Evolutionary conservation across 2,113 vertebrate species (phyloP), one percentile per base, ranked within the genome.

Genomic region (Paratilapia polleni): DNA sequence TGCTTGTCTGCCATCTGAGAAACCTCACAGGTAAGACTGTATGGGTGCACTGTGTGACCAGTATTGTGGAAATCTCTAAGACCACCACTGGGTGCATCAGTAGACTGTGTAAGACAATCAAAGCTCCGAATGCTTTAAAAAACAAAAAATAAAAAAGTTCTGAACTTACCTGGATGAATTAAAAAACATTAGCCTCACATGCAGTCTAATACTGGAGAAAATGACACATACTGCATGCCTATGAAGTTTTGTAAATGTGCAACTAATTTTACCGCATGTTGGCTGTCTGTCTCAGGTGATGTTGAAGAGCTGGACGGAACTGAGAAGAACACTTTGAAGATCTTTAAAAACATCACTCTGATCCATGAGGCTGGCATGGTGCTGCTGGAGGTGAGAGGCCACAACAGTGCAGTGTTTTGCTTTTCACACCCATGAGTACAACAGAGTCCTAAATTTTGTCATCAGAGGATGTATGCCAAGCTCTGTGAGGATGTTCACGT

Each of bases 301-400:
- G 97, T 99, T 60, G 98, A 99, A 91, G 98, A 99, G 96, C 90
- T 99, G 90, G 98, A 99, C 84, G 96, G 96, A 68, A 96, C 97
- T 3, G 97, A 99, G 87, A 99, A 97, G 82, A 97, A 97, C 70
- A 97, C 97, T 26, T 79, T 99, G 93, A 98, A 95, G 92, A 95
- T 99, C 76, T 99, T 99, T 95, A 98, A 97, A 94, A 97, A 95
- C 70, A 97, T 99, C 88, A 97, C 97, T 59, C 94, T 99, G 87
- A 93, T 97, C 90, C 98, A 99, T 80, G 98, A 99, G 57, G 94
- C 93, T 2, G 96, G 97, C 85, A 97, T 98, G 97, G 97, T 99
- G 28, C 91, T 98, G 34, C 95, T 99, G 83, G 98, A 99, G 96
- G 98, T 99, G 93, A 95, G 97, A 34, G 11, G 58, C 26, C 34